Evolutionary conservation across 2,113 vertebrate species (phyloP).

Genomic region (Gopherus flavomarginatus): DNA sequence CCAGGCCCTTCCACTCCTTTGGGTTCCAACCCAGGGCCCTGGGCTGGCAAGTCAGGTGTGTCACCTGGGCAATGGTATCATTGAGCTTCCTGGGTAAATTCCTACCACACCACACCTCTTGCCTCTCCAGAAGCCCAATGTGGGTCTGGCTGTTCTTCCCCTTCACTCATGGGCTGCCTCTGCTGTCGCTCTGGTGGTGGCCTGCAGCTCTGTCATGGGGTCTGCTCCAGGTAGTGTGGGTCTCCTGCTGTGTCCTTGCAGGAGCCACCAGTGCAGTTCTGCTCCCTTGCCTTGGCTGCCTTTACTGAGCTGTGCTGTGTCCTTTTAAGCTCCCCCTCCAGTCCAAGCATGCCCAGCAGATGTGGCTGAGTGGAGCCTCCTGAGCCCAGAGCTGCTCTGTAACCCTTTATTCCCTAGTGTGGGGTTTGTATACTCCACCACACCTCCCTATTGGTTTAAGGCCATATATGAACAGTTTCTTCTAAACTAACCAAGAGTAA

Average conservation of each 20-base stretch:
- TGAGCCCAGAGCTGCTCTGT: background rate
- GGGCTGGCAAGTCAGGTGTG: background rate
- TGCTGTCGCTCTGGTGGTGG: background rate
- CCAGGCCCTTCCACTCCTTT: background rate
- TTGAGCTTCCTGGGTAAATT: background rate
- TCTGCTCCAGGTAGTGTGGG: background rate
- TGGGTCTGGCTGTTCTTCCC: background rate
- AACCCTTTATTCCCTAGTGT: background rate
- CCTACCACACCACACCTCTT: background rate
- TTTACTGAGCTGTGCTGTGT: background rate
- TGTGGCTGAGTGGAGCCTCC: background rate
- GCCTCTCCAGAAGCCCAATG: background rate
- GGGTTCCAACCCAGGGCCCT: background rate
- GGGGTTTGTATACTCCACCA: too few species aligned
- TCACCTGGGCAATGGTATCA: background rate
- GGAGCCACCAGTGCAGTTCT: background rate
- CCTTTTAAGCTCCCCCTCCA: background rate
- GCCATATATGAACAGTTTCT: background rate
- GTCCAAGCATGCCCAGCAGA: background rate
- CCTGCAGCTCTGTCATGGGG: background rate
- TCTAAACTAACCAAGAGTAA: constrained; percentile 33
- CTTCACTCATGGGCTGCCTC: background rate
- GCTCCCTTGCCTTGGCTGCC: background rate
- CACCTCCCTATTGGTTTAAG: background rate
- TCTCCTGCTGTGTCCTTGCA: background rate